These are phyloP conservation scores for Anser brachyrhynchus DNA, from an alignment of 2,113 vertebrate species.

Conservation along the genomic window DNA sequence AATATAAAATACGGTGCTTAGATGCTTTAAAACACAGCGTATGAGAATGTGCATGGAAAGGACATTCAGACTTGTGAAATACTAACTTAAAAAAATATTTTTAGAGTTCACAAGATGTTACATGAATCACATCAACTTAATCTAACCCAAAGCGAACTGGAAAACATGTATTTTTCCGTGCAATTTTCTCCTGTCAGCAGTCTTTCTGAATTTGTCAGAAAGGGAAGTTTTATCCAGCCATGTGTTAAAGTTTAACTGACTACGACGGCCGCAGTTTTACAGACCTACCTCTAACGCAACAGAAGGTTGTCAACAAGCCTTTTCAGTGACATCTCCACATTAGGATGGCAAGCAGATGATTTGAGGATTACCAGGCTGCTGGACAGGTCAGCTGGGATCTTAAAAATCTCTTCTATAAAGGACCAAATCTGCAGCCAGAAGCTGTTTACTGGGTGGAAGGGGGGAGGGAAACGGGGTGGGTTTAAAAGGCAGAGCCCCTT, in stretches of 20 bases:
- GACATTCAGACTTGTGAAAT: neutral
- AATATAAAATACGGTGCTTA: neutral
- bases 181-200: neutral
- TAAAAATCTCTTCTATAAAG: slow-evolving; percentile 51
- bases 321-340: slow-evolving; percentile 44
- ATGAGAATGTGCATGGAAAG: neutral
- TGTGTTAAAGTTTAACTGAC: neutral
- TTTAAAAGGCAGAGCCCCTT: neutral
- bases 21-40: neutral
- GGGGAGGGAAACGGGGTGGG: neutral
- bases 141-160: neutral
- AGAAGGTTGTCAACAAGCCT: slow-evolving; percentile 66
- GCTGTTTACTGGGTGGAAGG: slow-evolving; percentile 50
- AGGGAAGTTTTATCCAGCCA: neutral
- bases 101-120: neutral
- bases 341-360: slow-evolving; percentile 41
- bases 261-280: slow-evolving; percentile 16
- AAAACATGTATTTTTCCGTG: neutral
- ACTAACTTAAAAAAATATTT: neutral
- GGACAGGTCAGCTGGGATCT: slow-evolving; percentile 66
- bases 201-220: neutral
- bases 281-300: slow-evolving; percentile 48
- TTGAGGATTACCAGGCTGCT: slow-evolving; percentile 67
- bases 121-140: neutral
- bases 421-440: slow-evolving; percentile 59